phyloP scores from a whole-genome alignment of 2,113 vertebrate genomes.

The Chamaea fasciata region DNA sequence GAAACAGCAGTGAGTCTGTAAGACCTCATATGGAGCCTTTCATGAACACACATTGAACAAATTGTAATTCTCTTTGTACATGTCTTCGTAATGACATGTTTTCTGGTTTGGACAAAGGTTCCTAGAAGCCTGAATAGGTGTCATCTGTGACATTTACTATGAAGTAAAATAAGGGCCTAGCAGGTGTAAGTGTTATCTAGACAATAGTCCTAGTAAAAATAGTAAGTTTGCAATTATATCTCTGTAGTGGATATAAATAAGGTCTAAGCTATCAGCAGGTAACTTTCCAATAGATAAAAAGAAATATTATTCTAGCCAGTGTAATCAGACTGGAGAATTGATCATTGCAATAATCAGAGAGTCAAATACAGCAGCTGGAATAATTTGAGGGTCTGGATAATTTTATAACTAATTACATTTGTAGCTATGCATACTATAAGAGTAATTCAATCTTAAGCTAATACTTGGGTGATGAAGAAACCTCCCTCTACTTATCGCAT shows the following conservation, averaged over 20 bases:
- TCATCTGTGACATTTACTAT: slow-evolving; percentile 40
- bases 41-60: not conserved
- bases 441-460: slow-evolving; percentile 37
- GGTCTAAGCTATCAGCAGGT: not conserved
- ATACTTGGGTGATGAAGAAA: not conserved
- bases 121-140: not conserved
- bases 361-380: not conserved
- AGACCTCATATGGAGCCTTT: slow-evolving; percentile 37
- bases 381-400: slow-evolving; percentile 40
- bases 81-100: slow-evolving; percentile 38
- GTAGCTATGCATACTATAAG: slow-evolving; percentile 22
- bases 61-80: not conserved
- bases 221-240: slow-evolving; percentile 35
- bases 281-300: slow-evolving; percentile 37
- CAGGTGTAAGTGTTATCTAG: slow-evolving; percentile 31
- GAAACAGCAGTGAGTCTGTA: not conserved
- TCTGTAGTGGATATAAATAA: slow-evolving; percentile 17
- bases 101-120: slow-evolving; percentile 21
- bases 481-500: not conserved
- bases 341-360: not conserved
- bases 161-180: slow-evolving; percentile 18
- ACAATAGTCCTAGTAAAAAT: slow-evolving; percentile 48
- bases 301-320: slow-evolving; percentile 1
- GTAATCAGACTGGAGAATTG: slow-evolving; percentile 7
- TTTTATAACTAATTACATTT: slow-evolving; percentile 54